phyloP scores from a whole-genome alignment of 2,113 vertebrate species.

The Elephantulus edwardii region DNA sequence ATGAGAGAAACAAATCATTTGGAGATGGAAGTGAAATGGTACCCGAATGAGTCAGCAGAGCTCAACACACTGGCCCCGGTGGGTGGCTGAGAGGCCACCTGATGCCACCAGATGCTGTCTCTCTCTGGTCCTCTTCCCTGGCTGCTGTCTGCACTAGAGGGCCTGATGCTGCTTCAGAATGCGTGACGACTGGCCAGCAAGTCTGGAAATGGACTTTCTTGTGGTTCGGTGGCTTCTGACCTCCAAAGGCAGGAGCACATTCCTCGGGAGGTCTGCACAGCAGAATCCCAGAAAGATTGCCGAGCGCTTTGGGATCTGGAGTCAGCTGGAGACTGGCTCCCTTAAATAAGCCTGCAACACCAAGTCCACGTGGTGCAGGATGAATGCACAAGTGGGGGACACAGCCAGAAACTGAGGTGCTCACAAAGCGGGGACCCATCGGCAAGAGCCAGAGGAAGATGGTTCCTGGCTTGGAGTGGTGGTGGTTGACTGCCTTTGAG shows the following conservation, averaged over 20 bases:
- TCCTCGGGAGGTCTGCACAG: conserved; percentile 72
- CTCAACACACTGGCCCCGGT: conserved; percentile 51
- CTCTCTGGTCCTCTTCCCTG: conserved; percentile 57
- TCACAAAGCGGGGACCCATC: neutral
- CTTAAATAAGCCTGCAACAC: neutral
- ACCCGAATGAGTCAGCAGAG: conserved; percentile 58
- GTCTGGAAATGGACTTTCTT: conserved; percentile 80
- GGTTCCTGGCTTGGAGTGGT: too few species aligned
- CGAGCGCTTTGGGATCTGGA: neutral
- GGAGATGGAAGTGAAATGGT: neutral
- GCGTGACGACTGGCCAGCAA: conserved; percentile 74
- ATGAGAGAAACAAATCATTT: neutral
- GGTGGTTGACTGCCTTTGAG: fast-evolving
- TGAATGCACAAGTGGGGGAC: neutral
- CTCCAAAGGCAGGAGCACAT: conserved; percentile 77
- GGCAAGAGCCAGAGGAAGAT: neutral
- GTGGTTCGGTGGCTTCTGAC: conserved; percentile 81
- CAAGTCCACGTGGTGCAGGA: fast-evolving
- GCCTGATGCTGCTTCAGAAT: conserved; percentile 78
- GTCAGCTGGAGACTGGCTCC: neutral
- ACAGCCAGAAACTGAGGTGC: neutral
- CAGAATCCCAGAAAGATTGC: conserved; percentile 71
- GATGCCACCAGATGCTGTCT: conserved; percentile 11
- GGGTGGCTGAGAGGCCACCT: conserved; percentile 44
- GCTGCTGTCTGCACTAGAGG: conserved; percentile 73